A percentile compares a stretch with the other conserved stretches of the same genome.
These are phyloP conservation scores for Gonocerus acuteangulatus DNA, from an alignment of 2,888 invertebrate species.

Conservation along the genomic window DNA sequence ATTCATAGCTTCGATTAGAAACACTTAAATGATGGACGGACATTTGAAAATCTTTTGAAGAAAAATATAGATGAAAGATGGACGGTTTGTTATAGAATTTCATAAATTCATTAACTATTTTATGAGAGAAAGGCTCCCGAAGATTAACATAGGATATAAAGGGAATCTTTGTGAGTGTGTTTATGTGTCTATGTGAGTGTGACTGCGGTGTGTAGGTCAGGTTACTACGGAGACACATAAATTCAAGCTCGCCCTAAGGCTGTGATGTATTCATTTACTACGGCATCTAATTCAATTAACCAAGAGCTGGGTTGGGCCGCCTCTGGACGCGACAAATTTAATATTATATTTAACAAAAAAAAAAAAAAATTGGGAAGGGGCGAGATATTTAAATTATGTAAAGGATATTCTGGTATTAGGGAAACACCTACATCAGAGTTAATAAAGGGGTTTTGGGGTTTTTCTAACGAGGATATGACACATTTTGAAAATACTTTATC, in stretches of 20 bases:
- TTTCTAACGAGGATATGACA: neutral
- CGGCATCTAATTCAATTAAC: slow-evolving; percentile 17
- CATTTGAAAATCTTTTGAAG: neutral
- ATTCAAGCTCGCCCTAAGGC: neutral
- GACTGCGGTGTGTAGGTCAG: neutral
- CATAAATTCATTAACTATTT: slow-evolving; percentile 16
- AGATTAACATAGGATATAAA: neutral
- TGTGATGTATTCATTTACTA: slow-evolving; percentile 20
- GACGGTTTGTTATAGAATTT: slow-evolving; percentile 16
- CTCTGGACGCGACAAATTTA: slow-evolving; percentile 5
- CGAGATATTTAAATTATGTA: neutral
- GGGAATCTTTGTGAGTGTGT: neutral
- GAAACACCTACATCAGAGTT: neutral
- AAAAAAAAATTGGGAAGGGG: neutral
- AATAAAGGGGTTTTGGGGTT: neutral
- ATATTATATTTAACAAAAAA: neutral
- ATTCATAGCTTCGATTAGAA: slow-evolving; percentile 18
- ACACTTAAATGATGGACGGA: neutral
- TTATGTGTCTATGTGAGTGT: neutral
- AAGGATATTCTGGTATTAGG: neutral
- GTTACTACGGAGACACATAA: neutral
- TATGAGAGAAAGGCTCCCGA: neutral
- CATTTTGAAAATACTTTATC: neutral
- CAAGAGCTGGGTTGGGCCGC: neutral
- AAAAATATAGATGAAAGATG: slow-evolving; percentile 1